Evolutionary conservation across 37 sponge, comb jelly and placozoan genomes (phyloP), one percentile per base, ranked within the genome.

Genomic region (Eunapius fragilis): DNA sequence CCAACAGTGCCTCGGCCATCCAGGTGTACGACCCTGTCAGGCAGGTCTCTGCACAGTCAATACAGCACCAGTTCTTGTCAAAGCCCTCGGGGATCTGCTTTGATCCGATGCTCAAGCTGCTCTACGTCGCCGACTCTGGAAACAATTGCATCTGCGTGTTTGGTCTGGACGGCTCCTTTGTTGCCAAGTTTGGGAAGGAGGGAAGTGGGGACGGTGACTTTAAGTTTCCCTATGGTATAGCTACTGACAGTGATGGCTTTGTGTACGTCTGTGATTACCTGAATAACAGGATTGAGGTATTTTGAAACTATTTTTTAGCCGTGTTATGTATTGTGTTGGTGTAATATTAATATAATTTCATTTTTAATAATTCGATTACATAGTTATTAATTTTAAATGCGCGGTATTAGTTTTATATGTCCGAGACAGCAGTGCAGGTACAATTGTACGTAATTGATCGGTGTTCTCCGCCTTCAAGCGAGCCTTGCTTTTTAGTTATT

Each of bases 401-500:
- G 58, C 58, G 22, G 58, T 19, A 58, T 12, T n/a, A n/a, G n/a
- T n/a, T 19, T 58, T 10, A 58, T 19, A 58, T 58, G 58, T 58
- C 58, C 58, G 58, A 58, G 22, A 58, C 58, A 17, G 58, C 58
- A 58, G 58, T 58, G 22, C 58, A 58, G 58, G 58, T 58, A 58
- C 14, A 17, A 19, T 12, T 58, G 58, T 58, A 58, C 17, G 58
- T 58, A 58, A 58, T 19, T 58, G 58, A 11, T 58, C 58, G 58
- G 14, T 58, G 14, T 58, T 58, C 14, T 58, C 14, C 58, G 58
- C 58, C 17, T 58, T 17, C 58, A 1, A 58, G 58, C 58, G 19
- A 58, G 58, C 58, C 58, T 58, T 58, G 58, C 58, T 11, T 78
- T 78, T 12, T 45, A 89, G 90, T 75, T 89, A 48, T 89, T 89